Base-by-base conservation (phyloP, 2,888 invertebrate species). In the Leptothorax acervorum region DNA sequence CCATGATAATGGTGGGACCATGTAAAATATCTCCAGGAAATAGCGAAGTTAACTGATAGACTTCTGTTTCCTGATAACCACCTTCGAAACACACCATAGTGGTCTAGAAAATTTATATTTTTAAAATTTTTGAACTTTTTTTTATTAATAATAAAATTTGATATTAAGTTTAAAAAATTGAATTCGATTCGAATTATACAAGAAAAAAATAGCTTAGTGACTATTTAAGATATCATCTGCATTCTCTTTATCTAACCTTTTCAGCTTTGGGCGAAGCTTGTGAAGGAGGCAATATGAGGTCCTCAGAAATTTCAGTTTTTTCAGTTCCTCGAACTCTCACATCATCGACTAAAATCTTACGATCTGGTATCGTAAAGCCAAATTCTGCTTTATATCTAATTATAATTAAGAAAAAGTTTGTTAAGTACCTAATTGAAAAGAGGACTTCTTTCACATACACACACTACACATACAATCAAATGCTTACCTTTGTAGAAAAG, bases 1-100 rank as follows among this genome's bases (percentile, higher is more conserved):
- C 99, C 96, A 99, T 99, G 66, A 99, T 97, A 84, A 99, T 97
- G 0, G 99, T 98, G 0, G 99, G 99, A 0, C 99, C 99, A 0
- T 93, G 70, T 48, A 99, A 95, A 45, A 94, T 93, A 92, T 99
- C 97, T 0, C 97, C 97, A 0, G 97, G 96, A 0, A 93, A 92
- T 57, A 99, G 95, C 35, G 97, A 96, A 81, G 96, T 96, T 87
- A 99, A 95, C 48, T 97, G 94, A 95, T 97, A 99, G 15, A 99
- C 97, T 0, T 96, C 95, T 0, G 98, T 97, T 9, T 96, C 95
- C 71, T 96, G 95, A 87, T 96, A 96, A 0, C 98, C 98, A 15
- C 96, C 96, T 92, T 98, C 97, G 93, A 98, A 98, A 92, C 97
- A 98, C 2, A 98, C 97, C 88, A 95, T 94, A 0, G 96, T 96